Conservation (phyloP, 2,113 vertebrate genomes). For the Corythaeola cristata region DNA sequence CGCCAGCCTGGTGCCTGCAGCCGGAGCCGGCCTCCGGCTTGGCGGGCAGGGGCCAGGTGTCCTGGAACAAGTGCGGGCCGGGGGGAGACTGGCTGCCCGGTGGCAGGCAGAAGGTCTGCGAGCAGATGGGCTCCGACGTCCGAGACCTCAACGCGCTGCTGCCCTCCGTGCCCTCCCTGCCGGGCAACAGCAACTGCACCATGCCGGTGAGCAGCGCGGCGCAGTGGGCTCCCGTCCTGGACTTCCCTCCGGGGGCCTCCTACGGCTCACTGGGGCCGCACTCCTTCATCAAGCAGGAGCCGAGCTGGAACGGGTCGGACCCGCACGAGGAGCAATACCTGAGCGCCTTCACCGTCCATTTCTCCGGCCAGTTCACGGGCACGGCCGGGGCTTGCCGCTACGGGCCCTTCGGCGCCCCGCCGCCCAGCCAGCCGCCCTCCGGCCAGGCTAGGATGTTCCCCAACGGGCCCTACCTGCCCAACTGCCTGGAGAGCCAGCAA, state of each 20-base stretch:
- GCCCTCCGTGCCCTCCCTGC: conserved; percentile 85
- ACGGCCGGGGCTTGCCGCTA: conserved; percentile 90
- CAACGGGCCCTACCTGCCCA: conserved; percentile 86
- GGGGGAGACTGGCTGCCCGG: conserved; percentile 52
- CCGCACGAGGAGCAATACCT: conserved; percentile 91
- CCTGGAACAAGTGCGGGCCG: conserved; percentile 67
- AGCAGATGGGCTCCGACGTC: conserved; percentile 89
- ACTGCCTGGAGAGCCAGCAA: conserved; percentile 88
- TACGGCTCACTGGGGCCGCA: conserved; percentile 86
- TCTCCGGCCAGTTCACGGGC: conserved; percentile 93
- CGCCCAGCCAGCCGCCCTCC: conserved; percentile 76
- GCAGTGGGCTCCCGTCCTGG: conserved; percentile 93
- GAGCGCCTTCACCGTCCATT: conserved; percentile 96
- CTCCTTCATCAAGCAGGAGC: conserved; percentile 97
- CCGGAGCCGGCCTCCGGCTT: conserved; percentile 60
- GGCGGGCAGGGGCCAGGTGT: conserved; percentile 37
- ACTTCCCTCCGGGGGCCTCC: conserved; percentile 88
- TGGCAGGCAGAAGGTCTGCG: conserved; percentile 51
- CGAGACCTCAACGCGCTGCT: conserved; percentile 90
- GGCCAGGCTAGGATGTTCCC: conserved; percentile 90
- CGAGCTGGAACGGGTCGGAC: conserved; percentile 88
- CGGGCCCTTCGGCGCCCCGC: conserved; percentile 84
- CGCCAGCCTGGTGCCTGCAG: conserved; percentile 67
- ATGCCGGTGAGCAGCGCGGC: conserved; percentile 86
- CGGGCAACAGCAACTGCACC: conserved; percentile 82